Base-by-base conservation (phyloP, 2,113 vertebrate species). In the Oreochromis aureus region DNA sequence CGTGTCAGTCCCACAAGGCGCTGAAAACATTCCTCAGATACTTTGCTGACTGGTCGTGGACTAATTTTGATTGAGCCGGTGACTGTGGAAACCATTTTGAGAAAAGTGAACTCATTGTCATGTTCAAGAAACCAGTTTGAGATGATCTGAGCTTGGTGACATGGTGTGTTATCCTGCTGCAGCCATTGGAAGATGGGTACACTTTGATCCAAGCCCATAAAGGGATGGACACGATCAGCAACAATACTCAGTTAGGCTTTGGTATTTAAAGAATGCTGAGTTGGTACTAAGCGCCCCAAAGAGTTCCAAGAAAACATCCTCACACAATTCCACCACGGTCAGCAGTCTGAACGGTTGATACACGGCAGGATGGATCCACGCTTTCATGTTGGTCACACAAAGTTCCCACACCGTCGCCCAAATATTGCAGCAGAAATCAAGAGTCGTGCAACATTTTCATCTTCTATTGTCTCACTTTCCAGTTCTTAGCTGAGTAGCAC, bases 361-460 rank as follows among this genome's bases (percentile, higher is more conserved):
- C 66, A 44, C 46, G 22, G 66, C 11, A 22, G 63, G 36, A 41
- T 69, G n/a, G n/a, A 24, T 24, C 63, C 63, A 41, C 2, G 7
- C 36, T 24, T 69, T 69, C 19, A 69, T 41, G 19, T 69, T 22
- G 34, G 4, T 41, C n/a, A 69, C 36, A 41, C 34, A 39, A 41
- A 69, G 36, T 69, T 69, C 36, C 0, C 0, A 69, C 19, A 39
- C n/a, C 5, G 11, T 41, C 41, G 7, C 2, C 12, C 36, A 69
- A 69, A 69, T 41, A 24, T 24, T 22, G 8, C 36, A 69, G 41
- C 11, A 69, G 36, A 41, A 69, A 69, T 69, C n/a, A 69, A 69
- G 19, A 39, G 10, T 39, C 19, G 2, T 66, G 34, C 10, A 66
- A n/a, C 1, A 66, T 66, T 66, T 66, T n/a, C 4, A 39, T 22